Percentiles rank a stretch among this genome's conserved stretches.
Conservation (phyloP, 2,888 invertebrate species). For the Escarpia spicata region DNA sequence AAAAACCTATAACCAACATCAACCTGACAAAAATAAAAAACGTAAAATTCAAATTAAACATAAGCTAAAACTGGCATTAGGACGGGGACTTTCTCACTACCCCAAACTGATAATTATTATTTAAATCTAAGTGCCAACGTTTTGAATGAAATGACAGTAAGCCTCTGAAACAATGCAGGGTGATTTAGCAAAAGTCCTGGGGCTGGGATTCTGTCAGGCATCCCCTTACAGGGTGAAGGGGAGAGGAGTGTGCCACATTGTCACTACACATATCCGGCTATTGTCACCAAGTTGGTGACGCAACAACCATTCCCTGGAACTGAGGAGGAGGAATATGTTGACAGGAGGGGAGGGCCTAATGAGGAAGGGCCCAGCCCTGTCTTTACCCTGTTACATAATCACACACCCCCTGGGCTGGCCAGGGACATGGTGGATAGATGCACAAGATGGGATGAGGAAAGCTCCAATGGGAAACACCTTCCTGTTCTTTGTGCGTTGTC, state of each 20-base stretch:
- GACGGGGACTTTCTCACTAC: neutral
- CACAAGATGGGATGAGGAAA: neutral
- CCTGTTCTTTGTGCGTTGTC: neutral
- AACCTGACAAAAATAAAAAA: too few relatives aligned
- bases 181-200: neutral
- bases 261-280: neutral
- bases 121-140: neutral
- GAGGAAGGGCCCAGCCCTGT: slow-evolving; percentile 6
- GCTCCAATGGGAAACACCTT: neutral
- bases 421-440: neutral
- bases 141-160: neutral
- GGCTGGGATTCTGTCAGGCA: neutral
- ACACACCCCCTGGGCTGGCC: neutral
- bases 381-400: neutral
- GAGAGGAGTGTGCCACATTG: neutral
- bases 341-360: neutral
- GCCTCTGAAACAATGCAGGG: neutral
- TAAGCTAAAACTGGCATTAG: neutral
- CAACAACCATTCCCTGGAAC: neutral
- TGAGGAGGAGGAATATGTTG: neutral
- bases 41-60: neutral
- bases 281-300: neutral
- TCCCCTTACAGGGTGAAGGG: neutral
- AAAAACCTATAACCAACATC: too few relatives aligned
- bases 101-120: neutral